Evolutionary conservation across 64 coral and sea anemone genomes (phyloP).

Genomic region (Montipora capricornis): DNA sequence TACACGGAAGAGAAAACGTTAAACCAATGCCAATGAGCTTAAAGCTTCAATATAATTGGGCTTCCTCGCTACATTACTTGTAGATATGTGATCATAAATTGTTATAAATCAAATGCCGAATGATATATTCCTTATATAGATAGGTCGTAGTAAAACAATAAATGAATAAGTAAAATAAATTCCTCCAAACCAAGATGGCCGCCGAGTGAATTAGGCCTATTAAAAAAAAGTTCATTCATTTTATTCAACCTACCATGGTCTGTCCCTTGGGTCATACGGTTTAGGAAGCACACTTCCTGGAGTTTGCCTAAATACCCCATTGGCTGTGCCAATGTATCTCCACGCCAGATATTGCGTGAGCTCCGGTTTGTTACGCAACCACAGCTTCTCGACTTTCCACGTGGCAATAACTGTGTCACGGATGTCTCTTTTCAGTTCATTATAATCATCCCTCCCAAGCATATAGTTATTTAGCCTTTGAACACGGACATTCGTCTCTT

Average conservation of each 20-base stretch:
- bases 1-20: no score
- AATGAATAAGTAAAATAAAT: no score
- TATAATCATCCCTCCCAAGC: not conserved
- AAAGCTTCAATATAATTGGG: no score
- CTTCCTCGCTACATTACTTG: no score
- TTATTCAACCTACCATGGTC: slow-evolving; percentile 57
- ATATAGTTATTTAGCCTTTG: not conserved
- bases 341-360: slow-evolving; percentile 53
- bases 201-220: no score
- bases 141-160: no score
- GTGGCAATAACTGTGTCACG: slow-evolving; percentile 67
- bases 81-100: no score
- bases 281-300: slow-evolving; percentile 40
- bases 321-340: slow-evolving; percentile 71
- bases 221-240: not conserved
- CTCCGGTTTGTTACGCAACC: slow-evolving; percentile 41
- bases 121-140: no score
- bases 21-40: no score
- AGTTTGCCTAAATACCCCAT: slow-evolving; percentile 60
- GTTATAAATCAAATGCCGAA: no score
- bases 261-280: slow-evolving; percentile 55
- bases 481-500: not conserved
- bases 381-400: slow-evolving; percentile 40
- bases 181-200: no score
- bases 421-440: not conserved